Evolutionary conservation across 2,888 invertebrate genomes (phyloP).

Genomic region (Dasysyrphus albostriatus): DNA sequence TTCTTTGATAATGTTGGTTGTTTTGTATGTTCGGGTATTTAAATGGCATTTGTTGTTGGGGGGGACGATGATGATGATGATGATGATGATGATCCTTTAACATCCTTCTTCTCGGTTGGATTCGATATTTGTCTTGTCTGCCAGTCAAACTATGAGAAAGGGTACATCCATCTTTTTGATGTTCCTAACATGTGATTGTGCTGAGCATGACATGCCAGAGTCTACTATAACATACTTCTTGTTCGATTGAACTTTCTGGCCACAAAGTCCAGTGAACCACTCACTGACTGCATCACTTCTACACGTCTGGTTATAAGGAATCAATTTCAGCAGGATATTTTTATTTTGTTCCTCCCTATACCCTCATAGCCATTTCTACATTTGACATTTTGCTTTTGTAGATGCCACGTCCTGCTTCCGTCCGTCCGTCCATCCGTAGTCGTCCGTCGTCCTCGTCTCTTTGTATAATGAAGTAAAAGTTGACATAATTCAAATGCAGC

Average conservation of each 20-base stretch:
- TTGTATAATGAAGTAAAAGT: slow-evolving; percentile 79
- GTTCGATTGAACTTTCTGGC: slow-evolving; percentile 65
- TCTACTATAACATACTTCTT: slow-evolving; percentile 18
- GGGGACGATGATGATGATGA: not conserved
- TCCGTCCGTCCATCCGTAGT: not conserved
- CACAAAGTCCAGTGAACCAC: slow-evolving; percentile 42
- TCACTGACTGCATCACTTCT: slow-evolving; percentile 25
- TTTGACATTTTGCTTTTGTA: slow-evolving; percentile 9
- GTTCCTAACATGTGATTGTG: slow-evolving; percentile 57
- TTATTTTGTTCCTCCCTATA: not conserved
- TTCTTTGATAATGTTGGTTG: slow-evolving; percentile 33
- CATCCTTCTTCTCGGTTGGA: slow-evolving; percentile 34
- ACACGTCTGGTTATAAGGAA: slow-evolving; percentile 52
- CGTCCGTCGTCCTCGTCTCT: not conserved
- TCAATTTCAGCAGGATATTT: slow-evolving; percentile 58
- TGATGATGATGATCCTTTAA: slow-evolving; percentile 31
- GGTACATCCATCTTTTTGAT: slow-evolving; percentile 72
- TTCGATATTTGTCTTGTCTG: slow-evolving; percentile 69
- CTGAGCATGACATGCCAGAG: slow-evolving; percentile 50
- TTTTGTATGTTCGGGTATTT: slow-evolving; percentile 47
- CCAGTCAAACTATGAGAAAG: slow-evolving; percentile 52
- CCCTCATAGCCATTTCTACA: slow-evolving; percentile 22
- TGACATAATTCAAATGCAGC: slow-evolving; percentile 83
- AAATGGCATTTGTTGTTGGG: slow-evolving; percentile 49
- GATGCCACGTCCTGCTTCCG: slow-evolving; percentile 26